These are phyloP conservation scores for Ophion slaviceki DNA, from an alignment of 2,888 invertebrate genomes.

Conservation along the genomic window DNA sequence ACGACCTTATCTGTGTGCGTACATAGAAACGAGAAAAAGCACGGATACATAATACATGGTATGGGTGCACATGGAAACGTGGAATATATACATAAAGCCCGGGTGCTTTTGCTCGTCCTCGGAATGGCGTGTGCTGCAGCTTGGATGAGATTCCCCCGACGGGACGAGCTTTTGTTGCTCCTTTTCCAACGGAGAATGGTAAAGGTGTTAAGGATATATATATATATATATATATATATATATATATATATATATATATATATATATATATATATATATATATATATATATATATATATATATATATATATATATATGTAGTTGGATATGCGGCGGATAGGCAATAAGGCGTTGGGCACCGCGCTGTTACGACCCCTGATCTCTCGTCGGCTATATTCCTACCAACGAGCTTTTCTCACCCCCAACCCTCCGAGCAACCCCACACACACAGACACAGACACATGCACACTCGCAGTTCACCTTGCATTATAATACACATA, in stretches of 20 bases:
- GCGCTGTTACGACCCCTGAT: conserved; percentile 82
- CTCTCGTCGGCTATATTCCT: conserved; percentile 70
- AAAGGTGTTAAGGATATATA: conserved; percentile 33
- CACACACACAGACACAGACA: neutral
- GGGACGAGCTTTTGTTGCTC: conserved; percentile 52
- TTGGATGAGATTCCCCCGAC: conserved; percentile 55
- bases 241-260: conserved; percentile 12
- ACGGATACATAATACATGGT: no score
- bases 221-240: conserved; percentile 3
- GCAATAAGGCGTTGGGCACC: conserved; percentile 81
- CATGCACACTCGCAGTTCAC: neutral
- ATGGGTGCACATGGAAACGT: no score
- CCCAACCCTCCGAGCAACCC: conserved; percentile 12
- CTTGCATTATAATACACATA: conserved; percentile 38
- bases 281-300: conserved; percentile 10
- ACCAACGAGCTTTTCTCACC: conserved; percentile 58
- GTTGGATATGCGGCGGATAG: conserved; percentile 71
- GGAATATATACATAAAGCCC: conserved; percentile 39
- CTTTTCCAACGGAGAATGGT: conserved; percentile 30
- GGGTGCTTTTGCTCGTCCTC: conserved; percentile 33
- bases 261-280: neutral
- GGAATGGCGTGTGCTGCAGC: conserved; percentile 52
- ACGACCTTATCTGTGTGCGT: no score
- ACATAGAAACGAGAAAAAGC: no score
- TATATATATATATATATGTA: conserved; percentile 6